Conservation (phyloP, 2,797 vertebrate species). For the Semotilus atromaculatus region DNA sequence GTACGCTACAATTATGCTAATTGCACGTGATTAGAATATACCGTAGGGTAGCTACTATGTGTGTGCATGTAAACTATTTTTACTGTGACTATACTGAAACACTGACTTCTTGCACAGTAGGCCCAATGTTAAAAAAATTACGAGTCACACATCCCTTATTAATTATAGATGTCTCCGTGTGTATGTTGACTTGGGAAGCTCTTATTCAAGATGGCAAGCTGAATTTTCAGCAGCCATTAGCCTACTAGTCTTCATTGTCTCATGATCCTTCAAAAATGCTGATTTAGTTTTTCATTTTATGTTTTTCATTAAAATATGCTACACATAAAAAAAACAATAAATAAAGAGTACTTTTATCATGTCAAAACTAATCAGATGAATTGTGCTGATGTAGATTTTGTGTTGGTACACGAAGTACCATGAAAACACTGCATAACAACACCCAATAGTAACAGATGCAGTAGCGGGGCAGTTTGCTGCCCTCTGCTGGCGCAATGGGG, state of each 20-base stretch:
- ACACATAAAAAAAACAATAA: not conserved
- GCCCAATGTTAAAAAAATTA: not conserved
- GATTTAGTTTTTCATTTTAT: not conserved
- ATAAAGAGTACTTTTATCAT: no score
- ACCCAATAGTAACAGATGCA: not conserved
- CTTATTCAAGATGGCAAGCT: not conserved
- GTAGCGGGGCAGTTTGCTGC: constrained; percentile 36
- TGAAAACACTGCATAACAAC: constrained; percentile 11
- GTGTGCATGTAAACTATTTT: not conserved
- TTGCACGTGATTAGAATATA: constrained; percentile 12
- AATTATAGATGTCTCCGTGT: not conserved
- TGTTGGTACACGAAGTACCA: constrained; percentile 6
- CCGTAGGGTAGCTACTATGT: not conserved
- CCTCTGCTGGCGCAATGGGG: constrained; percentile 45
- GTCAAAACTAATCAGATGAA: not conserved
- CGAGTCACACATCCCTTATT: not conserved
- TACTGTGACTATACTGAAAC: constrained; percentile 1
- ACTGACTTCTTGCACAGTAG: not conserved
- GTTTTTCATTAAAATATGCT: not conserved
- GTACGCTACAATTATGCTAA: not conserved
- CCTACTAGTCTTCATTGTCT: not conserved
- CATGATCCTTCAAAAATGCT: not conserved
- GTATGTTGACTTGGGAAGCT: not conserved
- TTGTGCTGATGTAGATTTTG: not conserved
- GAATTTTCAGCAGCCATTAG: not conserved